phyloP scores from a whole-genome alignment of 2,113 vertebrate genomes.

The Labrus mixtus region DNA sequence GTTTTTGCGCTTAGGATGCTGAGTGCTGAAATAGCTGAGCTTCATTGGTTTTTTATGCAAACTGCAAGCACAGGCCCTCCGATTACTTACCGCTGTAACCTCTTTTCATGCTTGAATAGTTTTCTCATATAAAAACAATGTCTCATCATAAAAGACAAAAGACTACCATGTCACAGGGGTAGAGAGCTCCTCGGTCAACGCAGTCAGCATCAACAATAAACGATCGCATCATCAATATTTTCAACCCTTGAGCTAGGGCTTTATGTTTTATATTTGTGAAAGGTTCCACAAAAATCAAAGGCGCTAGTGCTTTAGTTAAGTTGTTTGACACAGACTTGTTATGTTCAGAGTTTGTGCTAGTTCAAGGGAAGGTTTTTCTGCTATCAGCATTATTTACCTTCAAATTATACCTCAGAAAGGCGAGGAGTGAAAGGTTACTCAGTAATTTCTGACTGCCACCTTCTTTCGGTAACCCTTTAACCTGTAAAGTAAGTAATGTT shows the following conservation, averaged over 20 bases:
- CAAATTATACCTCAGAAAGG: neutral
- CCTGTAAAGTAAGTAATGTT: slow-evolving; percentile 2
- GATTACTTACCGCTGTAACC: neutral
- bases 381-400: neutral
- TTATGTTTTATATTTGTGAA: too few relatives aligned
- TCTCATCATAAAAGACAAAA: neutral
- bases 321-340: neutral
- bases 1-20: too few relatives aligned
- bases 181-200: too few relatives aligned
- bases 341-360: neutral
- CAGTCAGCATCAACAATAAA: too few relatives aligned
- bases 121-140: neutral
- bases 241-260: too few relatives aligned
- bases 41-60: too few relatives aligned
- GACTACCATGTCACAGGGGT: too few relatives aligned
- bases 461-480: neutral
- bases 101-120: neutral
- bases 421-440: neutral
- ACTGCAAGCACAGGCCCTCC: too few relatives aligned
- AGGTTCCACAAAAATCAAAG: neutral
- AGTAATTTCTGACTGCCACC: neutral
- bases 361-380: neutral
- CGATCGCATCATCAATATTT: too few relatives aligned
- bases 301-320: neutral
- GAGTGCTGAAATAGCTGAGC: too few relatives aligned